Conservation (phyloP, 2,113 vertebrate species). For the Tenebrosternarchus preto region DNA sequence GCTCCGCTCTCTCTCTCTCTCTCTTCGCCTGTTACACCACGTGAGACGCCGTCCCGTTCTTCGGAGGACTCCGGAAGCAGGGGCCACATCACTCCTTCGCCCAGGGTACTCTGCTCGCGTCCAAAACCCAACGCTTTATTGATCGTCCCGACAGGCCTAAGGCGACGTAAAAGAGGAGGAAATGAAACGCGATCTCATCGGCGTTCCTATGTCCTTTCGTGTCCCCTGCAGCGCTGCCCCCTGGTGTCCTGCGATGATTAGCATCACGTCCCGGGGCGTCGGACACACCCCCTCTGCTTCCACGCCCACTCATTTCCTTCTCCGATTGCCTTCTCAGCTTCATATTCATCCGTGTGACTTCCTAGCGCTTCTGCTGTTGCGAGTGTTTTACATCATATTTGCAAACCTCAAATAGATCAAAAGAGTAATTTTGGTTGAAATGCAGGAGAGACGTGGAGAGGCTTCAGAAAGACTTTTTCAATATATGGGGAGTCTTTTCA, state of each 20-base stretch:
- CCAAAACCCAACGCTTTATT: neutral
- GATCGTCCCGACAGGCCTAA: constrained; percentile 5
- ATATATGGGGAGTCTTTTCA: neutral
- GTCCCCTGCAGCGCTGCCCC: neutral
- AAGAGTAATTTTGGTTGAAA: constrained; percentile 1
- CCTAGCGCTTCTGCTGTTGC: constrained; percentile 11
- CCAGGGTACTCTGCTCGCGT: neutral
- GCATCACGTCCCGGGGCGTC: neutral
- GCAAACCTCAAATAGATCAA: neutral
- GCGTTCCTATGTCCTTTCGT: neutral
- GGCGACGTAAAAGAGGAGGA: neutral
- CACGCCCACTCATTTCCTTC: neutral
- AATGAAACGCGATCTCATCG: constrained; percentile 15
- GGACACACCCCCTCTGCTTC: neutral
- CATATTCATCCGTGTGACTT: constrained; percentile 25
- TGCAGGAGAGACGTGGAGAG: neutral
- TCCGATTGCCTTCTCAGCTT: constrained; percentile 3
- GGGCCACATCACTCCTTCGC: neutral
- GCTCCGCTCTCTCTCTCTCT: constrained; percentile 46
- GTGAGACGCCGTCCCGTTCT: neutral
- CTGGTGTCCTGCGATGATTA: constrained; percentile 21
- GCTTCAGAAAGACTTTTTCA: neutral
- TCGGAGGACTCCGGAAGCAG: constrained; percentile 13
- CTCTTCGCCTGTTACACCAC: constrained; percentile 22
- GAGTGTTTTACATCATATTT: constrained; percentile 28